A percentile compares a stretch with the other conserved stretches of the same genome.
phyloP scores from a whole-genome alignment of 2,888 invertebrate species.

The Ormyrus pomaceus region DNA sequence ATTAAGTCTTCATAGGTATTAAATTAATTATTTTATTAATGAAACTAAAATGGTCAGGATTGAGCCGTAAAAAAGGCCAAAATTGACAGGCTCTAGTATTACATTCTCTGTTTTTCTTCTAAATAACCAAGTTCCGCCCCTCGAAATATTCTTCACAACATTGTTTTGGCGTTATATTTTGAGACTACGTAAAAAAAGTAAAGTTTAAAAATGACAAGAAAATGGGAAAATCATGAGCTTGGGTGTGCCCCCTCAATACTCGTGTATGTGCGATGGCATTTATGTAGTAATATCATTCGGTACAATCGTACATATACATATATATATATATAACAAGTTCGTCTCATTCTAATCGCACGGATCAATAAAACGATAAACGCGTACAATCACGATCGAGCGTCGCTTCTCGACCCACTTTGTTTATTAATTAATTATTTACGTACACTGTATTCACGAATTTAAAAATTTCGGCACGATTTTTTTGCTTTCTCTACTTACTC shows the following conservation, averaged over 20 bases:
- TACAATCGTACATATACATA: conserved; percentile 36
- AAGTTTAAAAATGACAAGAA: conserved; percentile 5
- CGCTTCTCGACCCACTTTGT: conserved; percentile 18
- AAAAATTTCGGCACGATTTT: conserved; percentile 43
- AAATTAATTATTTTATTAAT: conserved; percentile 1
- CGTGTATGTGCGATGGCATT: conserved; percentile 39
- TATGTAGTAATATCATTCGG: conserved; percentile 42
- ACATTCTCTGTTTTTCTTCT: not conserved
- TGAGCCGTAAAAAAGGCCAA: conserved; percentile 29
- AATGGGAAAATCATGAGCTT: conserved; percentile 33
- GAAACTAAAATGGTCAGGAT: conserved; percentile 12
- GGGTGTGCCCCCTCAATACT: conserved; percentile 53
- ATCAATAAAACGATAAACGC: conserved; percentile 41
- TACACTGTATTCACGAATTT: conserved; percentile 30
- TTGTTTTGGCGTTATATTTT: not conserved
- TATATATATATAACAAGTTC: conserved; percentile 27
- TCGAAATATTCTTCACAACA: conserved; percentile 21
- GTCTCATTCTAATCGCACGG: conserved; percentile 33
- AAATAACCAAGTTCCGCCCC: conserved; percentile 22
- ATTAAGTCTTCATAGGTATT: not conserved
- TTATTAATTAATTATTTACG: conserved; percentile 22
- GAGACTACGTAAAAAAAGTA: conserved; percentile 5
- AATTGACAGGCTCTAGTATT: conserved; percentile 19
- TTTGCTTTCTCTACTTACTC: conserved; percentile 4
- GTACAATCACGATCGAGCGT: conserved; percentile 24